Conservation (phyloP, 1,140 invertebrate species). For the Trypoxylus dichotomus region DNA sequence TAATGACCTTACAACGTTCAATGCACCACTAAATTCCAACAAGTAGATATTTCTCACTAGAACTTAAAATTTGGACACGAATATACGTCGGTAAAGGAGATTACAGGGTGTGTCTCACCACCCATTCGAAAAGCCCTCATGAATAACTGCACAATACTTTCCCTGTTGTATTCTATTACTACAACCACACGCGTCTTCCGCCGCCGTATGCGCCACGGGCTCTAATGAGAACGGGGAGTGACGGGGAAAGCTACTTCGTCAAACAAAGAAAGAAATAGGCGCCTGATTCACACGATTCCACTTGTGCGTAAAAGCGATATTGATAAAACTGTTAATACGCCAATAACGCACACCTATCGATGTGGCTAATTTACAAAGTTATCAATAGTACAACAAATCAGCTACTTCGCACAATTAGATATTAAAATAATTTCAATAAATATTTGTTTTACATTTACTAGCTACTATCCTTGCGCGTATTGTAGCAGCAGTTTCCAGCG, state of each 20-base stretch:
- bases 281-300: slow-evolving; percentile 27
- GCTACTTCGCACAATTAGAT: neutral
- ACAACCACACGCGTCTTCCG: slow-evolving; percentile 39
- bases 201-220: slow-evolving; percentile 37
- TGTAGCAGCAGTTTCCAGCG: neutral
- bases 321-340: neutral
- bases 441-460: neutral
- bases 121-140: slow-evolving; percentile 30
- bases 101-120: slow-evolving; percentile 40
- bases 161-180: slow-evolving; percentile 38
- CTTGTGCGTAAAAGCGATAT: slow-evolving; percentile 18
- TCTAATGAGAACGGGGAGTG: slow-evolving; percentile 32
- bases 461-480: neutral
- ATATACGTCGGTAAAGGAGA: slow-evolving; percentile 8
- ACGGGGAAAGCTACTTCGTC: slow-evolving; percentile 32
- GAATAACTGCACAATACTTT: slow-evolving; percentile 37
- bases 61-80: slow-evolving; percentile 10
- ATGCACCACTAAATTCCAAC: slow-evolving; percentile 23
- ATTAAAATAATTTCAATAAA: slow-evolving; percentile 1
- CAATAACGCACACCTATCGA: neutral
- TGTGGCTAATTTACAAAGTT: neutral
- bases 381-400: neutral
- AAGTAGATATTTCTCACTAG: slow-evolving; percentile 15
- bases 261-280: slow-evolving; percentile 32
- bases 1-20: slow-evolving; percentile 20